Percentiles rank a stretch among this genome's conserved stretches.
phyloP scores from a whole-genome alignment of 2,113 vertebrate species.

The Choloepus hoffmanni region DNA sequence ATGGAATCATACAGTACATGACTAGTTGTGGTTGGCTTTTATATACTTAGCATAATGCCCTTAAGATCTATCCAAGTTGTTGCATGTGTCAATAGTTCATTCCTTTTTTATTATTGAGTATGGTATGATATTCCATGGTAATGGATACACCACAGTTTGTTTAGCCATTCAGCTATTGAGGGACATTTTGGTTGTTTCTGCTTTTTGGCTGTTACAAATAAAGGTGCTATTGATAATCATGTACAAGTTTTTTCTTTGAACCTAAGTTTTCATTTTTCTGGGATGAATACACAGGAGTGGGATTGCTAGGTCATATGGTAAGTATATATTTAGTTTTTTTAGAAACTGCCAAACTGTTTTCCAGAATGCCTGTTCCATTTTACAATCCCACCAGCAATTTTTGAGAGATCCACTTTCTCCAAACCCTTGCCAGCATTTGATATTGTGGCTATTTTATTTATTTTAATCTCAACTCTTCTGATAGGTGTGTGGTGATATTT shows the following conservation, averaged over 20 bases:
- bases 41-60: neutral
- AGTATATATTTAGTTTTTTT: neutral
- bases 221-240: neutral
- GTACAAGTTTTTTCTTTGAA: constrained; percentile 3
- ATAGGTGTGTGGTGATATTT: neutral
- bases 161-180: neutral
- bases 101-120: neutral
- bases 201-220: neutral
- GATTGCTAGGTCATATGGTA: neutral
- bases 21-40: neutral
- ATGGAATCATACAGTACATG: neutral
- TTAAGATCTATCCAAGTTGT: neutral
- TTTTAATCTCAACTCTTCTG: neutral
- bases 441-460: neutral
- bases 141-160: neutral
- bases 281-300: neutral
- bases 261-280: constrained; percentile 18
- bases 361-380: neutral
- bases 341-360: neutral
- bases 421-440: neutral
- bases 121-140: neutral
- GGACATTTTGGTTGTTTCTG: neutral
- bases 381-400: neutral
- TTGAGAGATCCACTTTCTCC: neutral
- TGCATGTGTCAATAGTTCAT: neutral